Conservation (phyloP, 2,888 invertebrate species). For the Tuberolachnus salignus region DNA sequence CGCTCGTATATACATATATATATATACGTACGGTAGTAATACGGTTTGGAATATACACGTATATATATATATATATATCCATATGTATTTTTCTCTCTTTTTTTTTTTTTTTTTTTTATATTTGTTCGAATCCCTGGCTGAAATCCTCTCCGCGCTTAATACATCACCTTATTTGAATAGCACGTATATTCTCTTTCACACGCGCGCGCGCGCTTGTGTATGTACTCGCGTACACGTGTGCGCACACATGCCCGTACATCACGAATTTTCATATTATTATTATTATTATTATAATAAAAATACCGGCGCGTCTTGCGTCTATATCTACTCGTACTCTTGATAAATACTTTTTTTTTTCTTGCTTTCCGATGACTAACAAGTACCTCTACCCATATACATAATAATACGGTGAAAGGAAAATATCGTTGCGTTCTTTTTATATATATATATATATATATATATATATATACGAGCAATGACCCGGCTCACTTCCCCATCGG, state of each 20-base stretch:
- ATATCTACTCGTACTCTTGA: background rate
- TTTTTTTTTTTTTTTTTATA: slow-evolving; percentile 22
- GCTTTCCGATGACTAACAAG: background rate
- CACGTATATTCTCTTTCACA: slow-evolving; percentile 1
- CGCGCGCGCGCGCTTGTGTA: background rate
- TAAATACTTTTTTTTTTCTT: slow-evolving; percentile 23
- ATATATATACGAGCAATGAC: background rate
- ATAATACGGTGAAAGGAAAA: background rate
- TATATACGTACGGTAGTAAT: slow-evolving; percentile 38
- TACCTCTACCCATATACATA: background rate
- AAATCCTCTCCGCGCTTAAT: slow-evolving; percentile 40
- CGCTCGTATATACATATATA: background rate
- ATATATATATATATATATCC: slow-evolving; percentile 19
- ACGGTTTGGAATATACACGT: slow-evolving; percentile 38
- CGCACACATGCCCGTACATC: background rate
- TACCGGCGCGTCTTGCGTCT: background rate
- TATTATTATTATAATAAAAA: slow-evolving; percentile 21
- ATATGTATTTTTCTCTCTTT: slow-evolving; percentile 22
- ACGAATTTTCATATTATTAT: slow-evolving; percentile 49
- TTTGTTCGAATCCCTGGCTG: slow-evolving; percentile 44
- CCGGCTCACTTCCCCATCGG: no score
- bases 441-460: background rate
- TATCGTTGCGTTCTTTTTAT: background rate
- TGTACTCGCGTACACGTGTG: background rate
- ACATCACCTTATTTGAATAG: slow-evolving; percentile 44